Conservation (phyloP, 2,113 vertebrate genomes). For the Poeciliopsis retropinna region DNA sequence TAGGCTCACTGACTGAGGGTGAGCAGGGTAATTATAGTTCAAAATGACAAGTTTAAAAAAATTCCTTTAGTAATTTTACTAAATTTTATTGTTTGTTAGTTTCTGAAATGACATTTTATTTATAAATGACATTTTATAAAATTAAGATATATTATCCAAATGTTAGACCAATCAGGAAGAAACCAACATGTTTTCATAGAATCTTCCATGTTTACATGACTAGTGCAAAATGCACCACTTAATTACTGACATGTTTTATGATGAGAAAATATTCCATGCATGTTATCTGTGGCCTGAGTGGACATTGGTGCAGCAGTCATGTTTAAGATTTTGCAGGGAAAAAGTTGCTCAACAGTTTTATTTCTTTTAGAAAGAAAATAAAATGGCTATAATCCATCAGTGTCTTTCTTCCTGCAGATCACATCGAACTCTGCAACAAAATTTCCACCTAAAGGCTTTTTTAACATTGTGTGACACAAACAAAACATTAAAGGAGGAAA, state of each 20-base stretch:
- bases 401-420: constrained; percentile 36
- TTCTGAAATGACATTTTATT: background rate
- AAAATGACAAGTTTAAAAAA: too few relatives aligned
- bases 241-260: background rate
- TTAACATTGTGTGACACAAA: constrained; percentile 45
- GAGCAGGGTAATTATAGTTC: too few relatives aligned
- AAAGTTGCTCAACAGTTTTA: background rate
- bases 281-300: background rate
- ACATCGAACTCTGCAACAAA: constrained; percentile 30
- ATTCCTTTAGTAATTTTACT: background rate
- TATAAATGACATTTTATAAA: background rate
- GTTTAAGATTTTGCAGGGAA: background rate
- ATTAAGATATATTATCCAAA: background rate
- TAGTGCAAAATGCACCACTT: background rate
- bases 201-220: background rate
- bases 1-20: too few relatives aligned
- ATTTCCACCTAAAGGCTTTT: constrained; percentile 46
- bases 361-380: constrained; percentile 8
- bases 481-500: constrained; percentile 46
- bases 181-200: too few relatives aligned
- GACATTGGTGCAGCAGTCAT: background rate
- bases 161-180: background rate
- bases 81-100: background rate
- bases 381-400: constrained; percentile 15
- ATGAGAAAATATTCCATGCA: background rate